Conservation (phyloP, 2,888 invertebrate species). For the Thysanoteuthis rhombus region DNA sequence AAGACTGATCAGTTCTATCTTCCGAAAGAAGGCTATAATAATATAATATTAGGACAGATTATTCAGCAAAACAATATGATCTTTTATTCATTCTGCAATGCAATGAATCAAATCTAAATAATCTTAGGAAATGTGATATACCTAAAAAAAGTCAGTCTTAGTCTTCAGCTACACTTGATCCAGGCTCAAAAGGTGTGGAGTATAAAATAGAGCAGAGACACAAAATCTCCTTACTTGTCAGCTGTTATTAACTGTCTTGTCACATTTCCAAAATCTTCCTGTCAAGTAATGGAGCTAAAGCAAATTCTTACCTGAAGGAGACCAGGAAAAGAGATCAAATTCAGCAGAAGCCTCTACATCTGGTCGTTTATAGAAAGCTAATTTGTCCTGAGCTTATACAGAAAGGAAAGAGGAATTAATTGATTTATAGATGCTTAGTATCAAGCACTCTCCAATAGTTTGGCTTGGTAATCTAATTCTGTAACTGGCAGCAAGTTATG, state of each 20-base stretch:
- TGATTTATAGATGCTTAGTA: not conserved
- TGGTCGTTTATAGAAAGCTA: not conserved
- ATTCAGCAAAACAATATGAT: not conserved
- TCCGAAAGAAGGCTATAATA: too few species aligned
- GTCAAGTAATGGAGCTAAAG: not conserved
- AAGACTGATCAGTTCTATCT: too few species aligned
- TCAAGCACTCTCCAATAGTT: not conserved
- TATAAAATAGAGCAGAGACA: not conserved
- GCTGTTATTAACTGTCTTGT: not conserved
- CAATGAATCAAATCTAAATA: not conserved
- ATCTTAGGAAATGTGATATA: not conserved
- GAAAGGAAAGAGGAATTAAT: not conserved
- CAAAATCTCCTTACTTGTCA: not conserved
- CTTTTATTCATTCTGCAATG: not conserved
- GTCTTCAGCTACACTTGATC: not conserved
- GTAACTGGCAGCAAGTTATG: not conserved
- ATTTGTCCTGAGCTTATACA: not conserved
- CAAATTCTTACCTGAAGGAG: not conserved
- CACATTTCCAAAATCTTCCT: not conserved
- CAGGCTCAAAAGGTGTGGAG: not conserved
- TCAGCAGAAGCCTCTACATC: not conserved
- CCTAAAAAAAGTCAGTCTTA: not conserved
- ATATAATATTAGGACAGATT: not conserved
- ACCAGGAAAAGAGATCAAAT: not conserved
- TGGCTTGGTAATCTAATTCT: slow-evolving; percentile 12